Evolutionary conservation across 1,140 invertebrate species (phyloP), one percentile per base, ranked within the genome.

Genomic region (Pseudobourletiella spinata): DNA sequence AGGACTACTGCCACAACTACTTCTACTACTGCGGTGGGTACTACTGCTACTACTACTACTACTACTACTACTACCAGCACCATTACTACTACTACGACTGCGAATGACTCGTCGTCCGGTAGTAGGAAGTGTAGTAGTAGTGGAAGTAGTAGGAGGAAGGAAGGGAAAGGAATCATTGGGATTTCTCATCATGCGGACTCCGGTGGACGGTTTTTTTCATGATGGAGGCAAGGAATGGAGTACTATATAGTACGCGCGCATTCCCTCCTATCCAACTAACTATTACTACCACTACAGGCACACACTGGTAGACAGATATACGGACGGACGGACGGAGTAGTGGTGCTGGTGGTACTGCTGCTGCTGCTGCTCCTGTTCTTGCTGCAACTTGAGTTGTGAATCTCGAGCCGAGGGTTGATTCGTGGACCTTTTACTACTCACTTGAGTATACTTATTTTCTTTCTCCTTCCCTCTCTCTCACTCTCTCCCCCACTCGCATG

Each of bases 181-280:
- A 39, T 11, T 46, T 46, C 43, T 46, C 24, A 4, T 39, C 24
- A 46, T 46, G 24, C 18, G 48, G 48, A 51, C 48, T 51, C 48
- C 24, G 22, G 22, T 14, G 22, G 24, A 51, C 14, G 48, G 44
- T 51, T 51, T 51, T 51, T 46, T 51, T 51, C 48, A 51, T 51
- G 48, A 51, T 51, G 48, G 48, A 51, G 48, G 48, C 14, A 51
- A 22, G 4, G 8, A 20, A 22, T 46, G 43, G n/a, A 22, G n/a
- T 46, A 46, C 43, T 39, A 39, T n/a, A 39, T 8, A 39, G 35
- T 39, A 11, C n/a, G n/a, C n/a, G n/a, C n/a, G n/a, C n/a, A n/a
- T n/a, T n/a, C n/a, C n/a, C n/a, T n/a, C n/a, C n/a, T n/a, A n/a
- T n/a, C n/a, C n/a, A n/a, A n/a, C n/a, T n/a, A n/a, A n/a, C n/a